phyloP scores from a whole-genome alignment of 2,797 vertebrate genomes.

The Amazona finschi region DNA sequence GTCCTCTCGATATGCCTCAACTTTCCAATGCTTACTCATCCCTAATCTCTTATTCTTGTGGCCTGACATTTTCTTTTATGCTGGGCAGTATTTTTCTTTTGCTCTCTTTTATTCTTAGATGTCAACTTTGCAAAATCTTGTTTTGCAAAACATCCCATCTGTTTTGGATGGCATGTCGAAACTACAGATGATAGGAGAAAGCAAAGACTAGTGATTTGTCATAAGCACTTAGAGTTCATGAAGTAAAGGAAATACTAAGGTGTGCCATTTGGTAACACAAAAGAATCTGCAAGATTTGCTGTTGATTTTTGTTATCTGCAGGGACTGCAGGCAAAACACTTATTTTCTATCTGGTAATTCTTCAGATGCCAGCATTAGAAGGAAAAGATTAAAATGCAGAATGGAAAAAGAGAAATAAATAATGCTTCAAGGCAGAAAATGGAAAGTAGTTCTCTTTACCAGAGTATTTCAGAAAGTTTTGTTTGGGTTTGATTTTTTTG shows the following conservation, averaged over 20 bases:
- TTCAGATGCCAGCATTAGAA: background rate
- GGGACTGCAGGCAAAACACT: background rate
- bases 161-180: background rate
- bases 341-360: background rate
- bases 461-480: background rate
- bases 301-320: background rate
- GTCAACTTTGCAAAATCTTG: background rate
- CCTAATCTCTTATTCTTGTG: background rate
- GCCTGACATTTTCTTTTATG: background rate
- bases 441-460: background rate
- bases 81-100: background rate
- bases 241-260: background rate
- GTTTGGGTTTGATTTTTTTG: background rate
- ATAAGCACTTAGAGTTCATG: background rate
- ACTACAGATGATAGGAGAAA: background rate
- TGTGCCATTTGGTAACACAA: rapidly evolving
- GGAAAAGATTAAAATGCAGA: background rate
- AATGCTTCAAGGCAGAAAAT: background rate
- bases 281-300: background rate
- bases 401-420: background rate
- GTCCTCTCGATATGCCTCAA: background rate
- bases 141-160: background rate
- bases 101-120: background rate
- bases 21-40: background rate
- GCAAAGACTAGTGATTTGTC: background rate